Percentiles rank a stretch among this genome's conserved stretches.
These are phyloP conservation scores for Andrena dorsata DNA, from an alignment of 2,888 invertebrate species.

Conservation along the genomic window DNA sequence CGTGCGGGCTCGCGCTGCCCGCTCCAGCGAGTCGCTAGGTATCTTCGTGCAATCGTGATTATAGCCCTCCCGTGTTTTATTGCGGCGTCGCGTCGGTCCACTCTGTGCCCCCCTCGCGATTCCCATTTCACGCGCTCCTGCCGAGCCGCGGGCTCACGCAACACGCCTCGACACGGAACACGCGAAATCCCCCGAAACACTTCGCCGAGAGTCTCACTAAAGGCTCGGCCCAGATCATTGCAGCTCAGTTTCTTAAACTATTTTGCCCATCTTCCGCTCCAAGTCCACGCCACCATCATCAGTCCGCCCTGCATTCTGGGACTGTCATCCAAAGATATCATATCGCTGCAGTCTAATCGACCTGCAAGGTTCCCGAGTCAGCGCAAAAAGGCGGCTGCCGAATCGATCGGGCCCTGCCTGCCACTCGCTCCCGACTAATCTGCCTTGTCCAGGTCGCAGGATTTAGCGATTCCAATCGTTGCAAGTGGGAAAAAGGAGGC, in stretches of 20 bases:
- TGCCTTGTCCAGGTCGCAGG: background rate
- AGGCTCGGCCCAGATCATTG: too few species aligned
- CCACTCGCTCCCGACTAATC: constrained; percentile 12
- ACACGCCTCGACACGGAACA: constrained; percentile 34
- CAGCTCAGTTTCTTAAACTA: too few species aligned
- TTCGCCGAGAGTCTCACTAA: background rate
- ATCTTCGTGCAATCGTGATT: constrained; percentile 77
- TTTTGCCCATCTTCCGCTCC: too few species aligned
- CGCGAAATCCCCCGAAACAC: background rate
- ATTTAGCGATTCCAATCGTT: constrained; percentile 29
- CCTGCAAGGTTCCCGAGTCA: too few species aligned
- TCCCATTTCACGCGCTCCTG: constrained; percentile 57
- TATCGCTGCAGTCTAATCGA: too few species aligned
- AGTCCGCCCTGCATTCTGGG: too few species aligned
- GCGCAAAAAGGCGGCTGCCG: background rate
- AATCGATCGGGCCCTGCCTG: constrained; percentile 11
- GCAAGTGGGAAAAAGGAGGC: background rate
- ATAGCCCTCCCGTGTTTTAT: constrained; percentile 81
- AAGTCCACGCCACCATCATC: too few species aligned
- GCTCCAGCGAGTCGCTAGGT: constrained; percentile 68
- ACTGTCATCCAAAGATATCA: too few species aligned
- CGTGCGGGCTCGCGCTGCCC: constrained; percentile 19
- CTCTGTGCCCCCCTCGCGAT: constrained; percentile 36
- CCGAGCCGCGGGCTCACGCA: constrained; percentile 13
- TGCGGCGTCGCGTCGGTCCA: constrained; percentile 74